Conservation (phyloP, 2,113 vertebrate genomes). For the Brachionichthys hirsutus region DNA sequence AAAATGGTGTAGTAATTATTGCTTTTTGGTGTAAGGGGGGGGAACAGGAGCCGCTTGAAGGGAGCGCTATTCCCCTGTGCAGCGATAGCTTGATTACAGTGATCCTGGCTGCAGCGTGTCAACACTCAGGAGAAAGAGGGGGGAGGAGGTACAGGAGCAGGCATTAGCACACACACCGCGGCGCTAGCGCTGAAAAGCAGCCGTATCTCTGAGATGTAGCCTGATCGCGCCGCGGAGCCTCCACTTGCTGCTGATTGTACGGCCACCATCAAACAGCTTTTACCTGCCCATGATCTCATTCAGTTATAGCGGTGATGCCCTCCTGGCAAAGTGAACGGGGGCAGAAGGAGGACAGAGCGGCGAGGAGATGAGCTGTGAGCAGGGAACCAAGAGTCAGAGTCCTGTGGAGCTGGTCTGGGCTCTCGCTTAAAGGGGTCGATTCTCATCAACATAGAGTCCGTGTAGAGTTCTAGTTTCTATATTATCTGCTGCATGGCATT, state of each 20-base stretch:
- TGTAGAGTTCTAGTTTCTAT: too few relatives aligned
- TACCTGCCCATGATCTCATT: conserved; percentile 66
- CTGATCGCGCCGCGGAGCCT: conserved; percentile 30
- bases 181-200: conserved; percentile 28
- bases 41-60: conserved; percentile 84
- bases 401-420: too few relatives aligned
- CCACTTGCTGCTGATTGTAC: conserved; percentile 52
- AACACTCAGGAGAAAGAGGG: conserved; percentile 44
- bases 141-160: conserved; percentile 17
- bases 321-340: conserved; percentile 35
- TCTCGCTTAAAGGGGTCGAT: too few relatives aligned
- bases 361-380: conserved; percentile 8
- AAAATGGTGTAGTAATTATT: conserved; percentile 97
- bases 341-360: conserved; percentile 6
- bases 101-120: conserved; percentile 85
- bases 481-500: too few relatives aligned
- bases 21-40: conserved; percentile 84
- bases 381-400: conserved; percentile 8
- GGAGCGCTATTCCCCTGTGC: conserved; percentile 88
- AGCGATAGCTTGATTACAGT: conserved; percentile 94
- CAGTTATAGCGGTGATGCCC: conserved; percentile 48
- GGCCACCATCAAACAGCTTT: conserved; percentile 64
- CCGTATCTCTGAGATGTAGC: conserved; percentile 46
- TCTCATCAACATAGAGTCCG: too few relatives aligned
- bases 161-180: conserved; percentile 16